Percentiles rank a stretch among this genome's conserved stretches.
phyloP scores from a whole-genome alignment of 1,140 invertebrate species.

The Drosophila takahashii region DNA sequence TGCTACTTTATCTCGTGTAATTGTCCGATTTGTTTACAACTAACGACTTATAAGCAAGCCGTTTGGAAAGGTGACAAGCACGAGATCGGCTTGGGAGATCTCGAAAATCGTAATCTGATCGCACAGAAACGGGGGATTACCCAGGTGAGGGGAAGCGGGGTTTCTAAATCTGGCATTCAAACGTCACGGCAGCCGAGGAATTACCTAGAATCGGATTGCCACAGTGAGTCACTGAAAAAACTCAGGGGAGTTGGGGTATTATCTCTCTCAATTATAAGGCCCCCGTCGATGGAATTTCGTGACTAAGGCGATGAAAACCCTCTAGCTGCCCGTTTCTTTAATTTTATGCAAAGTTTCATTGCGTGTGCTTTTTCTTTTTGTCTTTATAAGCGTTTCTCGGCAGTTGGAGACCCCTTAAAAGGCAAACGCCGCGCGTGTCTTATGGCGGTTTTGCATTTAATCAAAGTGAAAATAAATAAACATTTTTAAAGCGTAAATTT shows the following conservation, averaged over 20 bases:
- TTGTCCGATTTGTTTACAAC: conserved; percentile 39
- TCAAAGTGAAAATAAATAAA: conserved; percentile 80
- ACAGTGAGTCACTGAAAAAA: conserved; percentile 48
- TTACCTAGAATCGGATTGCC: conserved; percentile 44
- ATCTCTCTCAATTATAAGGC: conserved; percentile 42
- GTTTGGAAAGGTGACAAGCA: conserved; percentile 34
- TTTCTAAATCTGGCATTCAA: conserved; percentile 24
- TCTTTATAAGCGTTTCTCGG: conserved; percentile 16
- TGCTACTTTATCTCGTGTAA: conserved; percentile 16
- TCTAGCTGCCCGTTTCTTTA: conserved; percentile 53
- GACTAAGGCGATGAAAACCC: conserved; percentile 66
- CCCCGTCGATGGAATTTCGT: conserved; percentile 63
- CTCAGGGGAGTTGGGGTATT: conserved; percentile 14
- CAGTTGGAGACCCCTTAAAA: conserved; percentile 42
- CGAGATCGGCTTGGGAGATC: conserved; percentile 21
- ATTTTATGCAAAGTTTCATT: conserved; percentile 70
- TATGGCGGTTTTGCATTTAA: conserved; percentile 71
- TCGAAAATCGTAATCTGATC: conserved; percentile 17
- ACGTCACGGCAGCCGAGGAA: conserved; percentile 52
- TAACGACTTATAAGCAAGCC: conserved; percentile 19
- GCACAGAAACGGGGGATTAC: not conserved
- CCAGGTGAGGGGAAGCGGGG: not conserved
- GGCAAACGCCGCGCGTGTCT: conserved; percentile 71
- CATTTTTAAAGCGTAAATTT: conserved; percentile 66
- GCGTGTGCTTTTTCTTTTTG: conserved; percentile 43